A percentile compares a stretch with the other conserved stretches of the same genome.
phyloP scores from a whole-genome alignment of 2,888 invertebrate species.

The Lottia scabra region DNA sequence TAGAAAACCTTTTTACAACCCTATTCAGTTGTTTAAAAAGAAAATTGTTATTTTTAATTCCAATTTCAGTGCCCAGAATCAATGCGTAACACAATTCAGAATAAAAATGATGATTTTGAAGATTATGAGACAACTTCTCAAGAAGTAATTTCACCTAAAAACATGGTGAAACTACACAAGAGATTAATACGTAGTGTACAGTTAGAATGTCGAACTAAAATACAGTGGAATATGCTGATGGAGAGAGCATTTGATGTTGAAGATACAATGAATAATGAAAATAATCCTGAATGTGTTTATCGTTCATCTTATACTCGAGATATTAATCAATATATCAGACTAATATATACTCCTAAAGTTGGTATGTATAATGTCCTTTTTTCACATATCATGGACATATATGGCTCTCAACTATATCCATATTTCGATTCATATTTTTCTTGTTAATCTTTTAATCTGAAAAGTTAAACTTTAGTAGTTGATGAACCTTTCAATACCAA shows the following conservation, averaged over 20 bases:
- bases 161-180: conserved; percentile 86
- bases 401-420: no score
- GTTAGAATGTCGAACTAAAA: conserved; percentile 92
- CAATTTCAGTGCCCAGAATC: conserved; percentile 64
- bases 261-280: conserved; percentile 85
- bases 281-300: conserved; percentile 43
- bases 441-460: no score
- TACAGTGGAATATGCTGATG: conserved; percentile 88
- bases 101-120: conserved; percentile 62
- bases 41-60: neutral
- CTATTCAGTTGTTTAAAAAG: no score
- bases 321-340: conserved; percentile 56
- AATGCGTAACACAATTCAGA: conserved; percentile 49
- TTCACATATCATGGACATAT: neutral
- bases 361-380: conserved; percentile 54
- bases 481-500: no score
- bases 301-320: conserved; percentile 20
- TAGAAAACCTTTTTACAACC: no score
- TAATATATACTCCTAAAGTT: conserved; percentile 65
- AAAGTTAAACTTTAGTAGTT: no score
- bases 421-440: no score
- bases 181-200: conserved; percentile 76
- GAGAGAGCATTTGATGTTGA: conserved; percentile 81
- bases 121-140: conserved; percentile 54
- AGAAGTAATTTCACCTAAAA: conserved; percentile 77